A percentile compares a stretch with the other conserved stretches of the same genome.
Conservation (phyloP, 2,888 invertebrate species). For the Apodemia duryi region DNA sequence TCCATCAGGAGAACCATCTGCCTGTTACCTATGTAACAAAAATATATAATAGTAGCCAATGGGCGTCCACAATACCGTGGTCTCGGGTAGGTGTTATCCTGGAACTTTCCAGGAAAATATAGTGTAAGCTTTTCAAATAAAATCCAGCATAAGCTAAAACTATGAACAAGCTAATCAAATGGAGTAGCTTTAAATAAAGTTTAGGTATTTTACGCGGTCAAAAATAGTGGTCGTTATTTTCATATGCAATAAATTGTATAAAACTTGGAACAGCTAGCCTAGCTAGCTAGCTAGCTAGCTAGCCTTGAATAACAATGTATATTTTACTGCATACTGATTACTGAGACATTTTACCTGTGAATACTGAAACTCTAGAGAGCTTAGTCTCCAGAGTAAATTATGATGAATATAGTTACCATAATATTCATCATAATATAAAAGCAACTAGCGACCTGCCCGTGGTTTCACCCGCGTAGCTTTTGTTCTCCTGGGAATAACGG, state of each 20-base stretch:
- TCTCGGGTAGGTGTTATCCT: too few species aligned
- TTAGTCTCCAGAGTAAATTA: neutral
- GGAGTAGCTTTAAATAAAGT: neutral
- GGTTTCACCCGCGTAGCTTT: too few species aligned
- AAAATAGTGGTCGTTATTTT: conserved; percentile 1
- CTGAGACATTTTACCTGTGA: neutral
- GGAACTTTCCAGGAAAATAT: neutral
- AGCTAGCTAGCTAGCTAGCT: too few species aligned
- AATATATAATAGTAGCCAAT: too few species aligned
- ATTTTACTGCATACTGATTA: neutral
- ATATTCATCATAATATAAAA: too few species aligned
- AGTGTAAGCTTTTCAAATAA: neutral
- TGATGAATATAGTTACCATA: too few species aligned
- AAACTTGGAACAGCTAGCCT: neutral
- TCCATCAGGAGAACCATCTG: too few species aligned
- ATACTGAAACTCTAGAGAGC: neutral
- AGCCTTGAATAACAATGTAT: neutral
- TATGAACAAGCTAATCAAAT: neutral
- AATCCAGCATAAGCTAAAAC: neutral
- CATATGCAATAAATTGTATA: neutral
- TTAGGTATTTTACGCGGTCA: neutral
- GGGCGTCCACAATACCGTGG: too few species aligned
- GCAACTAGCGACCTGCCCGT: too few species aligned
- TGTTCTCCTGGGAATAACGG: too few species aligned
- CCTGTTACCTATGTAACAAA: too few species aligned